Conservation (phyloP, 1,140 invertebrate species). For the Cherax destructor region DNA sequence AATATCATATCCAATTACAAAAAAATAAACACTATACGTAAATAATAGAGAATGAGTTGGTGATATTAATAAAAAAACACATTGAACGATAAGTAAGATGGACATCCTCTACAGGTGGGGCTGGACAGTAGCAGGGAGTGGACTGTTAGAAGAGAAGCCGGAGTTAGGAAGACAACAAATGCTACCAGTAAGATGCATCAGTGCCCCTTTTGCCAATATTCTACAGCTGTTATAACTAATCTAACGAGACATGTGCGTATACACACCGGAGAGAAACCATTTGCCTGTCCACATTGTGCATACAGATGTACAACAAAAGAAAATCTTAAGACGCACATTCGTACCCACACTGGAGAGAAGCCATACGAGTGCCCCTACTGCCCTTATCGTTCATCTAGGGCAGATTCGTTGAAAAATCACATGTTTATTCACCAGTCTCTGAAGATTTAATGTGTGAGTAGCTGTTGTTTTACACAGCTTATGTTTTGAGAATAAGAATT, state of each 20-base stretch:
- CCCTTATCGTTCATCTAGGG: slow-evolving; percentile 12
- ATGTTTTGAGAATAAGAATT: background rate
- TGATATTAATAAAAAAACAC: background rate
- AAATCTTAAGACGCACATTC: slow-evolving; percentile 31
- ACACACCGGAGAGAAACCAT: slow-evolving; percentile 38
- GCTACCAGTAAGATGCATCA: slow-evolving; percentile 46
- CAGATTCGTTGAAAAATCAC: slow-evolving; percentile 19
- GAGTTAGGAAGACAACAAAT: slow-evolving; percentile 10
- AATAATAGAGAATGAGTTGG: background rate
- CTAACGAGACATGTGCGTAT: slow-evolving; percentile 30
- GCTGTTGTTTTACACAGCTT: background rate
- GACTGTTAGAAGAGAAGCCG: slow-evolving; percentile 18
- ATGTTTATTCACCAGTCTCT: slow-evolving; percentile 11
- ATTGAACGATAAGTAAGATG: slow-evolving; percentile 7
- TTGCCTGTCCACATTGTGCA: slow-evolving; percentile 22
- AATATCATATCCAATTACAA: background rate
- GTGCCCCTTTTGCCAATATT: slow-evolving; percentile 34
- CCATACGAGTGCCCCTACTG: slow-evolving; percentile 35
- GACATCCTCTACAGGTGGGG: slow-evolving; percentile 50
- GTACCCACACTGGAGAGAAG: slow-evolving; percentile 31
- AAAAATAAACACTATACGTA: background rate
- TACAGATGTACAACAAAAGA: slow-evolving; percentile 19
- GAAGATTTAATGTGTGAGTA: background rate
- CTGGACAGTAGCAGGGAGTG: slow-evolving; percentile 43
- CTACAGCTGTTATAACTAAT: slow-evolving; percentile 3